Base-by-base conservation (phyloP, 2,888 invertebrate genomes). In the Lasioglossum morio region DNA sequence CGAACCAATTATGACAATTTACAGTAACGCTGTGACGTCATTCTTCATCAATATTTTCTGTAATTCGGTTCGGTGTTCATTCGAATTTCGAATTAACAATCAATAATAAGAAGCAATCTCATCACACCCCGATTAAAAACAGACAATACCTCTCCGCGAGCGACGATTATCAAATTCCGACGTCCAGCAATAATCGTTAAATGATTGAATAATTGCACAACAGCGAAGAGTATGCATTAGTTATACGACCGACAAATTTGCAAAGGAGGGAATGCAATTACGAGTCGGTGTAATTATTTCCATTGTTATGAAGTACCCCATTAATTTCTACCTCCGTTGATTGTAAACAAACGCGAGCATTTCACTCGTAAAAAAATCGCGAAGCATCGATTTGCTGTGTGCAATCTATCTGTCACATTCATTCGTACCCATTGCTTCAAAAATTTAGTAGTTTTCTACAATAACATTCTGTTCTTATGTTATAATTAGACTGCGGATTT, bases 71-170 rank as follows among this genome's bases (percentile, higher is more conserved):
- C 57, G 57, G 57, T 57, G 4, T 12, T n/a, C 12, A 57, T 57
- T 57, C 1, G 57, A 57, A 12, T 57, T n/a, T 57, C 12, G n/a
- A n/a, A 57, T 57, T 57, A n/a, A 10, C 57, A 12, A 12, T 57
- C 57, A n/a, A n/a, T 57, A 57, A 57, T n/a, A 57, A 57, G n/a
- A n/a, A n/a, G 57, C 12, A 57, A 57, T 57, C 57, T 57, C n/a
- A 4, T n/a, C n/a, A 4, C 12, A 12, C 1, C 10, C 3, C n/a
- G n/a, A 57, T 57, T 57, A n/a, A 57, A 57, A 57, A n/a, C n/a
- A n/a, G 12, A n/a, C 57, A n/a, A 57, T n/a, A 12, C 1, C 12
- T n/a, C 57, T 3, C 57, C n/a, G 53, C 10, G n/a, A 57, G 53
- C 53, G n/a, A n/a, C 57, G 57, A 12, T n/a, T n/a, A n/a, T 57